Conservation (phyloP, 2,113 vertebrate species). For the Artemisiospiza belli region DNA sequence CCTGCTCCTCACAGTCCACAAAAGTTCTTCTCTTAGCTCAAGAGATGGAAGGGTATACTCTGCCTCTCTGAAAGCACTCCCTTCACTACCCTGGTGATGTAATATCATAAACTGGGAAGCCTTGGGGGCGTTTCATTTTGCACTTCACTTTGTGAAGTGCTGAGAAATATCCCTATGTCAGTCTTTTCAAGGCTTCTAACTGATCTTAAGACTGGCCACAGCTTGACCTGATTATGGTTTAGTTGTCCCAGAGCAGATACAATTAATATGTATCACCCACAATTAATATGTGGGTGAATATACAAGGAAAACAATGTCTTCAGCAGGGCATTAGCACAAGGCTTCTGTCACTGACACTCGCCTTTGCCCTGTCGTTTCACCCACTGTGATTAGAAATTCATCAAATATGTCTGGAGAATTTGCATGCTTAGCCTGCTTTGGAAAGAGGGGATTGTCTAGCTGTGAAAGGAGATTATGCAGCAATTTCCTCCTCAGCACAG, state of each 20-base stretch:
- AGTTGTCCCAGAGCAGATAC: background rate
- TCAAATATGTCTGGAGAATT: conserved; percentile 37
- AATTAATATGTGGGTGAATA: background rate
- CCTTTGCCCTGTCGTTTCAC: background rate
- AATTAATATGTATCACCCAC: background rate
- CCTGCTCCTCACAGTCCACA: background rate
- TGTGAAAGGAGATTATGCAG: conserved; percentile 54
- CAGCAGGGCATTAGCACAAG: background rate
- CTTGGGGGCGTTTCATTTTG: background rate
- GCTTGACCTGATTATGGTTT: background rate
- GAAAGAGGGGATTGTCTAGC: conserved; percentile 46
- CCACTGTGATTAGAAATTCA: conserved; percentile 27
- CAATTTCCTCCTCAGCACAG: conserved; percentile 55
- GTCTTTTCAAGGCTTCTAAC: background rate
- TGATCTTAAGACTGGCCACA: background rate
- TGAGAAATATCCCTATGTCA: background rate
- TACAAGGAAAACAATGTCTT: background rate
- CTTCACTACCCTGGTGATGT: background rate
- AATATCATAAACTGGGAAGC: background rate
- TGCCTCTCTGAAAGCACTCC: background rate
- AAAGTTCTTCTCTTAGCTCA: background rate
- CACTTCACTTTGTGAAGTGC: background rate
- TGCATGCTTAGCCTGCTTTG: conserved; percentile 41
- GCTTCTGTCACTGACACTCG: background rate
- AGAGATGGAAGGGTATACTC: background rate